A percentile compares a stretch with the other conserved stretches of the same genome.
Conservation (phyloP, 2,113 vertebrate genomes). For the Ctenomys sociabilis region DNA sequence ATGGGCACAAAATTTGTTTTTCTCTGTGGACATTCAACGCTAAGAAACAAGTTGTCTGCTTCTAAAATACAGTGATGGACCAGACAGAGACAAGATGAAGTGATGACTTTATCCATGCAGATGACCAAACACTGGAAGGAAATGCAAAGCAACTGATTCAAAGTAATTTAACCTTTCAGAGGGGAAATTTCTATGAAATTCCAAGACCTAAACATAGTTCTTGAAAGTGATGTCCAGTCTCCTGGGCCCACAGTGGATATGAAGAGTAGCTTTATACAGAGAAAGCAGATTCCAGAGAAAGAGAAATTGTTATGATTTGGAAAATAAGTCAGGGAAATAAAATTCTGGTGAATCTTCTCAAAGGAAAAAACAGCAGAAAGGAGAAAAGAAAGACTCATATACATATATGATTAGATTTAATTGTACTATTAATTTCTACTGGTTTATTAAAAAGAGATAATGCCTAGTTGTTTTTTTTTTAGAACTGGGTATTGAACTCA, state of each 20-base stretch:
- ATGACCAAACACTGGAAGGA: background rate
- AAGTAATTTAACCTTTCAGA: background rate
- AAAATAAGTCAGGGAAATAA: background rate
- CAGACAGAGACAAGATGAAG: background rate
- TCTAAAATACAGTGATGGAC: background rate
- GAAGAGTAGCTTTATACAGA: background rate
- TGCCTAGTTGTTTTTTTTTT: too few relatives aligned
- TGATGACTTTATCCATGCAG: background rate
- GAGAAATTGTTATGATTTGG: background rate
- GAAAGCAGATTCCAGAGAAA: background rate
- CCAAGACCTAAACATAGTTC: background rate
- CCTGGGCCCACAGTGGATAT: accelerated
- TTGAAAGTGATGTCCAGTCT: background rate
- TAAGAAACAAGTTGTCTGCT: background rate
- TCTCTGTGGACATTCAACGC: background rate
- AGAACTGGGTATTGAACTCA: too few relatives aligned
- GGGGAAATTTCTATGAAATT: background rate
- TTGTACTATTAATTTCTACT: too few relatives aligned
- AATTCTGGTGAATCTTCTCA: background rate
- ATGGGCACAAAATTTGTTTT: background rate
- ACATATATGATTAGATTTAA: too few relatives aligned
- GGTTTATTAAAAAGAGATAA: too few relatives aligned
- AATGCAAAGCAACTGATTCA: background rate
- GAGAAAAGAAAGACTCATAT: too few relatives aligned
- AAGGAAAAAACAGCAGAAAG: too few relatives aligned